These are phyloP conservation scores for Oreochromis niloticus DNA, from an alignment of 2,113 vertebrate genomes.

Conservation along the genomic window DNA sequence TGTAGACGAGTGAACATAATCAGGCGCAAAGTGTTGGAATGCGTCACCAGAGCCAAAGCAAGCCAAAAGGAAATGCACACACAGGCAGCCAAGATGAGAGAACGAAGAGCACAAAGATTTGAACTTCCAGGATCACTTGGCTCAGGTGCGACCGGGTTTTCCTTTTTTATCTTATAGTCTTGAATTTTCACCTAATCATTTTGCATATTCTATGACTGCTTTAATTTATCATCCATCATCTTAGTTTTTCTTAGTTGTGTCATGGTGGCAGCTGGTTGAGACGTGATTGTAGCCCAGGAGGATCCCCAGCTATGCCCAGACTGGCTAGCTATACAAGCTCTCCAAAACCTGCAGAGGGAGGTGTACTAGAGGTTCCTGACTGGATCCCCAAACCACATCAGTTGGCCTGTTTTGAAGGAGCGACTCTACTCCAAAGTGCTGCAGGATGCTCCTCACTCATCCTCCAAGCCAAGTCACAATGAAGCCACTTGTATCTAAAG, in stretches of 20 bases:
- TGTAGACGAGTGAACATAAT: not conserved
- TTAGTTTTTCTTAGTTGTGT: not conserved
- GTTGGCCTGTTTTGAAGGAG: not conserved
- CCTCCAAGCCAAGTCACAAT: not conserved
- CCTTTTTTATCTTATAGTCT: not conserved
- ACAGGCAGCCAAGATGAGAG: not conserved
- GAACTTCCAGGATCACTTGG: accelerated
- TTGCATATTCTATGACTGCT: accelerated
- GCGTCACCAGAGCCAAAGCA: not conserved
- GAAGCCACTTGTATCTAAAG: not conserved
- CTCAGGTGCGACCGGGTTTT: not conserved
- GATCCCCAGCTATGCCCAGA: not conserved
- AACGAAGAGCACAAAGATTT: not conserved
- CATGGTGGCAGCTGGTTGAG: not conserved
- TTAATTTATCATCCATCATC: not conserved
- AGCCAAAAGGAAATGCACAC: not conserved
- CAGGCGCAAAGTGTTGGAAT: not conserved
- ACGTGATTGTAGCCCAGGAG: not conserved
- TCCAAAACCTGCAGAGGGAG: not conserved
- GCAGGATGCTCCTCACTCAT: not conserved
- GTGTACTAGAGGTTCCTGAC: not conserved
- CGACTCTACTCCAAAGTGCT: not conserved
- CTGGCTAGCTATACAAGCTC: not conserved
- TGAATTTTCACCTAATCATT: accelerated
- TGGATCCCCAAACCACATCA: not conserved